phyloP scores from a whole-genome alignment of 2,888 invertebrate genomes.

The Rhamnusium bicolor region DNA sequence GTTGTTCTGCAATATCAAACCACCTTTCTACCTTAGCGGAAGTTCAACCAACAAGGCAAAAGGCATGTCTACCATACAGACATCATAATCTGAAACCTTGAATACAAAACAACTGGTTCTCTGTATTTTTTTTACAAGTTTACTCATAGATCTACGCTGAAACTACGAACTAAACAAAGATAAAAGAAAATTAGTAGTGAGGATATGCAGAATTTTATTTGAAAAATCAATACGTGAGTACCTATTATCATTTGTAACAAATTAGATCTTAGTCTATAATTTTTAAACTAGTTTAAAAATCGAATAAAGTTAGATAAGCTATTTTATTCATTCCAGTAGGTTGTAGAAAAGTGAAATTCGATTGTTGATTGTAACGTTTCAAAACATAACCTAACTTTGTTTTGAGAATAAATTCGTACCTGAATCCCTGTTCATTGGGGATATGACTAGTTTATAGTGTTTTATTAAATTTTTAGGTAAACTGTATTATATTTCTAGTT shows the following conservation, averaged over 20 bases:
- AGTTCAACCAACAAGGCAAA: conserved; percentile 19
- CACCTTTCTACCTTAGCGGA: not conserved
- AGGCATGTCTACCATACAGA: conserved; percentile 14
- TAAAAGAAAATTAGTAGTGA: not conserved
- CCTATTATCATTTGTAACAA: not conserved
- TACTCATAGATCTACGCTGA: not conserved
- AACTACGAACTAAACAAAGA: conserved; percentile 9
- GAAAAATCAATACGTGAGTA: conserved; percentile 23
- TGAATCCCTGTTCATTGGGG: not conserved
- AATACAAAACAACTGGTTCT: conserved; percentile 7
- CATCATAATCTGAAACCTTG: conserved; percentile 17
- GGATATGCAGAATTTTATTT: conserved; percentile 16
- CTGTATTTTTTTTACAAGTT: not conserved
- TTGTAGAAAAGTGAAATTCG: conserved; percentile 10
- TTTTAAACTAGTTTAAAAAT: not conserved
- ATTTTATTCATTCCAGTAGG: not conserved
- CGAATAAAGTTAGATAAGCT: not conserved
- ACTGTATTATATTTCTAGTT: not conserved
- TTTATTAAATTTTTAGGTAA: not conserved
- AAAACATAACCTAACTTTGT: conserved; percentile 40
- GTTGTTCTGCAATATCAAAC: not conserved
- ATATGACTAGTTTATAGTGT: conserved; percentile 6
- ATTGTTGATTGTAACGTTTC: conserved; percentile 5
- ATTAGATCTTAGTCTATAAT: not conserved
- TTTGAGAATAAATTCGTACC: conserved; percentile 14